Evolutionary conservation across 1,140 invertebrate genomes (phyloP), one percentile per base, ranked within the genome.

Genomic region (Drosophila bifasciata): DNA sequence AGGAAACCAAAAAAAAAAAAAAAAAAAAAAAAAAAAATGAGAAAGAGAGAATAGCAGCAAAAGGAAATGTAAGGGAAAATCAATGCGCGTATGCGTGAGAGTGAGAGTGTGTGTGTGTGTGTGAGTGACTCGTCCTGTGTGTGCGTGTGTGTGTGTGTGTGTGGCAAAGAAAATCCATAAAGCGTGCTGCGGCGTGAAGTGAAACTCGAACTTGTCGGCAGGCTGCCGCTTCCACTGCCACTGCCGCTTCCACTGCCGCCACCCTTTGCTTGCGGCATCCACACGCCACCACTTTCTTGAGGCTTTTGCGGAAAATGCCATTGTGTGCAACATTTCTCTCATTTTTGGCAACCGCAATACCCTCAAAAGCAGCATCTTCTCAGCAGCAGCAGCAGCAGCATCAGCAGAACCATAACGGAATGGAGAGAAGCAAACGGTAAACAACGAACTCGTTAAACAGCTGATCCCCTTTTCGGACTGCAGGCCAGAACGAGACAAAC

Each of bases 161-260:
- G 16, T 56, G 39, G 45, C 40, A 43, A 70, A 71, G 76, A 88
- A 88, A 88, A 77, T 88, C 83, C 46, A 86, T 88, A 88, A 78
- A 77, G 75, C 60, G 70, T 72, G 58, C 32, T 36, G 32, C 63
- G 62, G 50, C 66, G 64, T 72, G 25, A 72, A 72, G 57, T 66
- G 43, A 79, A 84, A 79, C 70, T 79, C 79, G 59, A 70, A 67
- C 56, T 72, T 75, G 59, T 78, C 69, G 43, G 32, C 11, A 36
- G 11, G 32, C 32, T 36, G 32, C 32, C 15, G 64, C 59, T 36
- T 11, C 11, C 32, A 1, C 32, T 21, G 19, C 19, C 19, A 21
- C 32, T 36, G 32, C 32, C 15, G 60, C 53, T 13, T 3, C 11
- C 11, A 11, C 32, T 2, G 19, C 32, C 32, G n/a, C n/a, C n/a